Evolutionary conservation across 2,888 invertebrate species (phyloP), one percentile per base, ranked within the genome.

Genomic region (Acrobasis consociella): DNA sequence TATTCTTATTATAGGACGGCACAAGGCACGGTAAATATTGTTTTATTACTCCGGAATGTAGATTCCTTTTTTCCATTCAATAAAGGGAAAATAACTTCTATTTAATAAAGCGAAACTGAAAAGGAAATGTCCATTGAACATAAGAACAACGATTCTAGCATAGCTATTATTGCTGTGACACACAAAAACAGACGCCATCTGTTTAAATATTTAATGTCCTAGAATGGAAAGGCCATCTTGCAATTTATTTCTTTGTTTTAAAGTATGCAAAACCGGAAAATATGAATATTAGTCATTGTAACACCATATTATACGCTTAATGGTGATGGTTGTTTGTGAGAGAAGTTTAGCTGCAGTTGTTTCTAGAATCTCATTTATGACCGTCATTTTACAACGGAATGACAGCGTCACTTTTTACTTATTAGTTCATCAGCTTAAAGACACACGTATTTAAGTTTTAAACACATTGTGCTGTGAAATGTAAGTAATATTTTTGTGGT

Each of bases 191-290:
- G 38, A 38, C 58, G 37, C 22, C 65, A 65, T 37, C 52, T 65
- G 62, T 22, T 60, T 58, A 65, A 62, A 65, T 46, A 39, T 52
- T 62, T 49, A 38, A 46, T 39, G 52, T 16, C 62, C 62, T 58
- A 65, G 39, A 58, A 51, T 50, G 16, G 17, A 11, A 22, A 9
- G 17, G 11, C 2, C 31, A 9, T 58, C n/a, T 58, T 10, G 38
- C 50, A 59, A 38, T 38, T 31, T 2, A 2, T 59, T 50, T 38
- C 15, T 59, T 38, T 50, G 59, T 59, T 50, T 59, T n/a, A 42
- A 56, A 42, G 22, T 39, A 11, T 42, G 56, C 13, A 22, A 42
- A 42, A 46, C 56, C 42, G 39, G 17, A 42, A 56, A 56, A 56
- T 56, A 22, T 22, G 39, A 42, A 56, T 22, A 59, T 59, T 58